Conservation (phyloP, 2,113 vertebrate genomes). For the Amphiprion ocellaris region DNA sequence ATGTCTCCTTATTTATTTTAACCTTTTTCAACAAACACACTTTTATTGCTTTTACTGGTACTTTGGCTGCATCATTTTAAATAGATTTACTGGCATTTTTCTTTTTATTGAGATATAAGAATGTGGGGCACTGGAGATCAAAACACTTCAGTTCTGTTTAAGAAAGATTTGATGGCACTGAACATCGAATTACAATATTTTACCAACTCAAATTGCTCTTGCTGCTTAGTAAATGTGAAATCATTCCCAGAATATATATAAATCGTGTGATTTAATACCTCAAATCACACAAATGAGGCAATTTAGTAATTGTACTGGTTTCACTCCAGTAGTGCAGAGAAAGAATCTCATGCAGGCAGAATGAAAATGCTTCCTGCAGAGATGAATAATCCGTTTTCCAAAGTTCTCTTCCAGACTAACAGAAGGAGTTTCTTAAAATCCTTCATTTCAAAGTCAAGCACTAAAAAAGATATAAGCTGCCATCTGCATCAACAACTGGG, state of each 20-base stretch:
- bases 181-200: background rate
- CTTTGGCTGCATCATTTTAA: constrained; percentile 23
- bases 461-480: constrained; percentile 47
- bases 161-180: background rate
- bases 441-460: constrained; percentile 35
- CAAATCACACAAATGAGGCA: constrained; percentile 2
- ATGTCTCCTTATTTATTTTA: constrained; percentile 41
- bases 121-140: background rate
- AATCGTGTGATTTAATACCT: constrained; percentile 10
- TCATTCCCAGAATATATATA: background rate
- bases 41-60: constrained; percentile 62
- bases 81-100: constrained; percentile 14
- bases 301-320: constrained; percentile 11
- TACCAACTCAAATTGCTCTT: background rate
- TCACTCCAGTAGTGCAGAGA: constrained; percentile 25
- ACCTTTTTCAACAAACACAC: constrained; percentile 38
- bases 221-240: background rate
- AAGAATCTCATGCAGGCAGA: background rate
- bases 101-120: background rate
- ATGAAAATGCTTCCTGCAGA: constrained; percentile 22
- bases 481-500: constrained; percentile 35
- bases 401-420: constrained; percentile 38
- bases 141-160: background rate
- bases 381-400: constrained; percentile 38
- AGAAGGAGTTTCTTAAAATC: constrained; percentile 8